These are phyloP conservation scores for Rhopalosiphum nymphaeae DNA, from an alignment of 2,888 invertebrate species.

Conservation along the genomic window DNA sequence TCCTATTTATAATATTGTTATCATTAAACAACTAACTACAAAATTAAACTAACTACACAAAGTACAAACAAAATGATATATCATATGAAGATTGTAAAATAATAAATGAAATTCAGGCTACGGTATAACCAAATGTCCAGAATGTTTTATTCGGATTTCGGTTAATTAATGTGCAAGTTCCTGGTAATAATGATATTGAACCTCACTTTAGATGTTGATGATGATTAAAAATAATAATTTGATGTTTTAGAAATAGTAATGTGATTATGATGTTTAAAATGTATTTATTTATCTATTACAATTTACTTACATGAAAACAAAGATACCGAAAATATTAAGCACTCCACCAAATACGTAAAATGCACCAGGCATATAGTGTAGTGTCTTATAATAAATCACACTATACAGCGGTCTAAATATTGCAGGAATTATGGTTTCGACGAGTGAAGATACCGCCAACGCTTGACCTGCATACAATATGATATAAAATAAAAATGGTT, in stretches of 20 bases:
- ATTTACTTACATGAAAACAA: constrained; percentile 76
- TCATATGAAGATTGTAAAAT: too few species aligned
- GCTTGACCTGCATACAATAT: constrained; percentile 77
- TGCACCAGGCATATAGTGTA: constrained; percentile 80
- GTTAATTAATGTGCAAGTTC: too few species aligned
- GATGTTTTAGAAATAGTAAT: background rate
- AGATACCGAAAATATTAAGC: constrained; percentile 79
- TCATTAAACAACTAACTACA: too few species aligned
- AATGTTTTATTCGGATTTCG: too few species aligned
- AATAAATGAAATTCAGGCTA: too few species aligned
- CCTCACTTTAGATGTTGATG: background rate
- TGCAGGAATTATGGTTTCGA: constrained; percentile 87
- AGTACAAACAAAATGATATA: too few species aligned
- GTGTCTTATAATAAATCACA: constrained; percentile 78
- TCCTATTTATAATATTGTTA: too few species aligned
- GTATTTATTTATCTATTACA: background rate
- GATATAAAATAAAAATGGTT: background rate
- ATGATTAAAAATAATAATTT: background rate
- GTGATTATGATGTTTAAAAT: background rate
- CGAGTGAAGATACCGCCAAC: constrained; percentile 85
- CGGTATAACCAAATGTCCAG: too few species aligned
- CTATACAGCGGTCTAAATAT: constrained; percentile 89
- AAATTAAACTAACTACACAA: too few species aligned
- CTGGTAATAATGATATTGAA: background rate
- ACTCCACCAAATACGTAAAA: constrained; percentile 81